Base-by-base conservation (phyloP, 2,797 vertebrate genomes). In the Thamnophis elegans region DNA sequence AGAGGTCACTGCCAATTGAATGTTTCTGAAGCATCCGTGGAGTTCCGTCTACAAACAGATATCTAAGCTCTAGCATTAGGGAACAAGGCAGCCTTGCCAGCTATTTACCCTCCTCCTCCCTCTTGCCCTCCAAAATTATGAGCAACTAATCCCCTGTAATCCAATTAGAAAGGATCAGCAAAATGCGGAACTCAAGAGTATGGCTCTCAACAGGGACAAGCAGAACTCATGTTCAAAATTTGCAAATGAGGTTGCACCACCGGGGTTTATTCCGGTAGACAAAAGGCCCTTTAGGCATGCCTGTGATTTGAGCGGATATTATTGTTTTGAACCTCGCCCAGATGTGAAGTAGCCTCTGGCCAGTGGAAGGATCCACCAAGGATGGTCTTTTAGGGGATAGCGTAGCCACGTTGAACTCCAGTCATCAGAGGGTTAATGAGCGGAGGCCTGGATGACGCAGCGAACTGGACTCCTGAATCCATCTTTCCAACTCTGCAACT, bases 161-260 rank as follows among this genome's bases (percentile, higher is more conserved):
- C 89, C 92, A 93, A 90, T 93, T 90, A 93, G 54, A 88, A 90
- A 60, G 55, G 89, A 88, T 93, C 54, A 90, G 62, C 85, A 78
- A 93, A 93, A 68, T 36, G 59, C 89, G 32, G 32, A 86, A 82
- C 58, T 65, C 20, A 10, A 26, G 51, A 87, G 60, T 32, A 62
- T n/a, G 26, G 82, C 85, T 68, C 53, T 73, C 26, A 28, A 59
- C 53, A 90, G 78, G 89, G 90, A 90, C 28, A 22, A 90, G 54
- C 55, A n/a, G 42, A 42, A n/a, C 92, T 93, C 42, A 8, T 78
- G 36, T 59, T 85, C 55, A 87, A 88, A 42, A 65, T 60, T 54
- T 51, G 85, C 13, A 42, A 42, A 16, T 78, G 59, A 82, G 6
- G 26, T 20, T 13, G 55, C 56, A 68, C 51, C 36, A 7, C n/a